These are phyloP conservation scores for Zeus faber DNA, from an alignment of 2,113 vertebrate genomes.

Conservation along the genomic window DNA sequence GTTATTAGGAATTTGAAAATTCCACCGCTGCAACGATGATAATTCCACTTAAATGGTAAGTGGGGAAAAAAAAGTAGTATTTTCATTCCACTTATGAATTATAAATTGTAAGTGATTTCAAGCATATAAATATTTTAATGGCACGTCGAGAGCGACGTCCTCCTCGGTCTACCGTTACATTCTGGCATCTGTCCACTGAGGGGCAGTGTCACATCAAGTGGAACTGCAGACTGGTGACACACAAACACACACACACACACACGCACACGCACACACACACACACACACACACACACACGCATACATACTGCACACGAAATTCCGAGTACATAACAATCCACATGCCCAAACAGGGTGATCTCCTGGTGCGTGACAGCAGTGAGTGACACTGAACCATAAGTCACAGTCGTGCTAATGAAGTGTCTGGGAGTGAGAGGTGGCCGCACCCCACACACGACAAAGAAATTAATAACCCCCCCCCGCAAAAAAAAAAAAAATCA, in stretches of 20 bases:
- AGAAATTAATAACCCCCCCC: no score
- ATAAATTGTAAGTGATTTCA: no score
- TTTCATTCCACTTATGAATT: no score
- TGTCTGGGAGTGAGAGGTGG: slow-evolving; percentile 66
- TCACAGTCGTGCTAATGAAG: slow-evolving; percentile 65
- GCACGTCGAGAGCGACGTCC: no score
- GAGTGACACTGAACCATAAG: slow-evolving; percentile 67
- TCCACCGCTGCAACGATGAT: no score
- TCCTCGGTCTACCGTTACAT: slow-evolving; percentile 37
- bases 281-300: background rate
- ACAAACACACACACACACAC: background rate
- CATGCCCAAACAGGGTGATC: slow-evolving; percentile 43
- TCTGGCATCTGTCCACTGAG: slow-evolving; percentile 61
- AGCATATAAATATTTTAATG: no score
- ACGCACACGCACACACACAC: background rate
- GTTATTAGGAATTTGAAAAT: no score
- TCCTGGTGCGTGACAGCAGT: slow-evolving; percentile 59
- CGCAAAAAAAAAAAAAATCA: no score
- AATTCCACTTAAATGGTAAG: no score
- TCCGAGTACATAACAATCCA: background rate
- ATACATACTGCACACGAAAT: background rate
- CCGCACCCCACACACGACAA: slow-evolving; percentile 45
- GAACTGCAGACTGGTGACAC: background rate
- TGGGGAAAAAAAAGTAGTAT: no score
- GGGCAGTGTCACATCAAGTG: slow-evolving; percentile 61